Evolutionary conservation across 2,113 vertebrate species (phyloP).

Genomic region (Macaca nemestrina): DNA sequence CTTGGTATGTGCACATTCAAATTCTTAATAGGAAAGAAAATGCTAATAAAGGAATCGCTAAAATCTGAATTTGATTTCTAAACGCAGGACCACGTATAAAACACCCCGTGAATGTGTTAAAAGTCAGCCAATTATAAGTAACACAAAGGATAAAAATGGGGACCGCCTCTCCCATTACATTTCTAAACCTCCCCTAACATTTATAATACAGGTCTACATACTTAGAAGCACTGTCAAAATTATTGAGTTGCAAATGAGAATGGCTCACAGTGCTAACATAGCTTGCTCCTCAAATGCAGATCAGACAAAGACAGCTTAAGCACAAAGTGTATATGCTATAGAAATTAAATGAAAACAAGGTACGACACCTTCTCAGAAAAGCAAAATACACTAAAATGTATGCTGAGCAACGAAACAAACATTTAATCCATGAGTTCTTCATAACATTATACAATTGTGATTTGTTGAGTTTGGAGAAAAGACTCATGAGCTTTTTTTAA

Average conservation of each 20-base stretch:
- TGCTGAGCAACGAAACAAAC: not conserved
- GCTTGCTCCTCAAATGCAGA: not conserved
- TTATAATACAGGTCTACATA: not conserved
- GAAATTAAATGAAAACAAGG: constrained; percentile 56
- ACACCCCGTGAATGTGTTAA: not conserved
- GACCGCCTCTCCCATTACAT: not conserved
- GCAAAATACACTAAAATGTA: not conserved
- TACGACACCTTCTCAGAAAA: not conserved
- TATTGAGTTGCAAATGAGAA: constrained; percentile 59
- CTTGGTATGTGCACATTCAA: not conserved
- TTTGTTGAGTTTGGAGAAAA: not conserved
- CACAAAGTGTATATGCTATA: not conserved
- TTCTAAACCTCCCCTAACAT: not conserved
- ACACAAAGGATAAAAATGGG: not conserved
- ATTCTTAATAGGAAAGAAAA: not conserved
- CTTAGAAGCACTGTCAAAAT: constrained; percentile 25
- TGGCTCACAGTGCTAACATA: not conserved
- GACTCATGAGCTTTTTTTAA: not conserved
- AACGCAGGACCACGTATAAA: not conserved
- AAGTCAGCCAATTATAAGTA: not conserved
- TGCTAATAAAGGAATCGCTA: not conserved
- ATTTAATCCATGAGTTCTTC: not conserved
- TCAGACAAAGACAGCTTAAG: constrained; percentile 31
- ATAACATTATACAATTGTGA: not conserved
- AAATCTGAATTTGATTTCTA: constrained; percentile 7